Percentiles rank a stretch among this genome's conserved stretches.
Conservation (phyloP, 2,888 invertebrate species). For the Nomada flava region DNA sequence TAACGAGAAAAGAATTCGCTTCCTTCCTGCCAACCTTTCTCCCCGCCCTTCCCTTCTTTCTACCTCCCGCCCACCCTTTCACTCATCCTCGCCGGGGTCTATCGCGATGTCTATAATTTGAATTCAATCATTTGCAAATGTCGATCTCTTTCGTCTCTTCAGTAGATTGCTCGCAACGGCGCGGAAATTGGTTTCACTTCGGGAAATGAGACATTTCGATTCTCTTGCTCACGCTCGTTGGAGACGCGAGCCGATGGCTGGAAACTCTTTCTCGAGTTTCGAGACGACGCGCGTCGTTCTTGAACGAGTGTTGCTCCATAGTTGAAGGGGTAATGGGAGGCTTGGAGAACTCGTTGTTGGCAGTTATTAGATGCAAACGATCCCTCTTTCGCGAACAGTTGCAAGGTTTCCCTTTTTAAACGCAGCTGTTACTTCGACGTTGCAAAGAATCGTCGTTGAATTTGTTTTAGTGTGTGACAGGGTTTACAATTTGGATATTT, state of each 20-base stretch:
- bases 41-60: neutral
- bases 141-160: conserved; percentile 59
- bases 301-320: neutral
- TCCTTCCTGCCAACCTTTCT: conserved; percentile 35
- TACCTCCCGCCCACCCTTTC: neutral
- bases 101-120: conserved; percentile 81
- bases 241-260: conserved; percentile 13
- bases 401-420: neutral
- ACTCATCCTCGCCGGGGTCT: conserved; percentile 54
- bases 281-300: conserved; percentile 1
- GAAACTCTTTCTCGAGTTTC: neutral
- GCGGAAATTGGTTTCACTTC: conserved; percentile 62
- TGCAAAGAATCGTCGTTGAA: no score
- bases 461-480: no score
- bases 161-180: conserved; percentile 50
- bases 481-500: no score
- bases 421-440: neutral
- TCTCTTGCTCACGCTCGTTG: conserved; percentile 36
- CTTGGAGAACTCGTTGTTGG: neutral
- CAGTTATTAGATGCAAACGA: conserved; percentile 8
- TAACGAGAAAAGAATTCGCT: conserved; percentile 57
- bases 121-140: conserved; percentile 80
- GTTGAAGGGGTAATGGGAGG: neutral
- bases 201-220: conserved; percentile 62
- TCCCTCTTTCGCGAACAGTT: neutral